These are phyloP conservation scores for Drosophila maculinotata DNA, from an alignment of 2,888 invertebrate genomes.

Conservation along the genomic window DNA sequence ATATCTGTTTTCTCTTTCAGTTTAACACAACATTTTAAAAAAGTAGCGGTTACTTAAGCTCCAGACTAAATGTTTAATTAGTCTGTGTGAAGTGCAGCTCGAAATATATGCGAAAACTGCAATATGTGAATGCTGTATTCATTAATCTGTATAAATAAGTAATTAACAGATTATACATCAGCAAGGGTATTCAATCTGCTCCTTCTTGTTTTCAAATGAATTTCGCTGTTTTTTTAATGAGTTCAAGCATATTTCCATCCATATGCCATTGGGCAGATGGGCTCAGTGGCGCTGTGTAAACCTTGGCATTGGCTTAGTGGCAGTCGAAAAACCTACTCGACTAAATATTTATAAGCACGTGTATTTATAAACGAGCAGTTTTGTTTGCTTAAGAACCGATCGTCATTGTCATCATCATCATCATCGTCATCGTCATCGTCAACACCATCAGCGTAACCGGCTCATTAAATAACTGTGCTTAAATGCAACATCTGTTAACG, in stretches of 20 bases:
- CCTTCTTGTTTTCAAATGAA: constrained; percentile 6
- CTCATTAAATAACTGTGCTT: constrained; percentile 49
- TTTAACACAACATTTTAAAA: too few species aligned
- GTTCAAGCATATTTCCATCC: constrained; percentile 13
- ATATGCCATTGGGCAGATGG: constrained; percentile 19
- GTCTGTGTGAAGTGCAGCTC: too few species aligned
- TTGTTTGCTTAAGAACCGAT: constrained; percentile 64
- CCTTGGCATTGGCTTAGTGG: constrained; percentile 54
- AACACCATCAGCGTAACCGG: constrained; percentile 18
- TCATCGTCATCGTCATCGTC: too few species aligned
- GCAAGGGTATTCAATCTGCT: too few species aligned
- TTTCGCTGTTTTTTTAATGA: constrained; percentile 19
- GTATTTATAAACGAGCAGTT: constrained; percentile 52
- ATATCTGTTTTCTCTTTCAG: too few species aligned
- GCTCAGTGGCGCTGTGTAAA: constrained; percentile 18
- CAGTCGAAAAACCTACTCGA: constrained; percentile 16
- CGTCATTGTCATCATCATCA: too few species aligned
- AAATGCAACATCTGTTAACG: constrained; percentile 75
- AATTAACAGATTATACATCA: too few species aligned
- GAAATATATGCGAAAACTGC: too few species aligned
- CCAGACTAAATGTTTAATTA: too few species aligned
- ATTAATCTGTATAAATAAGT: not conserved
- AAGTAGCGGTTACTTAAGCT: too few species aligned
- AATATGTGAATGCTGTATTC: not conserved
- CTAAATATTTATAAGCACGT: constrained; percentile 43